These are phyloP conservation scores for Lepidothrix coronata DNA, from an alignment of 2,113 vertebrate species.

Conservation along the genomic window DNA sequence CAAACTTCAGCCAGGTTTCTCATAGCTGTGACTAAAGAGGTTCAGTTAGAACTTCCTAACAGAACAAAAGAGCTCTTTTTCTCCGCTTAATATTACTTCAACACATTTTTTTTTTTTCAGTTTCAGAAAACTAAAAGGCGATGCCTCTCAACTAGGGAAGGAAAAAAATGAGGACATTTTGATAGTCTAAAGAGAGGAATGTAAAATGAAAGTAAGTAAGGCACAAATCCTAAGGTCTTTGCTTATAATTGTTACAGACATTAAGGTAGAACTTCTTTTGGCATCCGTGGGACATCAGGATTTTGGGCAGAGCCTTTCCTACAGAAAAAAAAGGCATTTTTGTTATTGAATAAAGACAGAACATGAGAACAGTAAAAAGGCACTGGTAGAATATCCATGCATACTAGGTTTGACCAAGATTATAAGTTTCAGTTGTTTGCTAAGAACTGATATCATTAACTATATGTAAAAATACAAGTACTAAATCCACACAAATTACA, in stretches of 20 bases:
- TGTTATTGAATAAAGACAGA: not conserved
- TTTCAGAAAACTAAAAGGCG: not conserved
- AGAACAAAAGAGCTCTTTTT: slow-evolving; percentile 32
- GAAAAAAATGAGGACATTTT: not conserved
- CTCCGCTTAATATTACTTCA: not conserved
- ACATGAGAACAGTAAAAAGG: not conserved
- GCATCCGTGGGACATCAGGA: not conserved
- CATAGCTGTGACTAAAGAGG: not conserved
- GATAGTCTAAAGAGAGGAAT: not conserved
- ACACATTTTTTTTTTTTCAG: not conserved
- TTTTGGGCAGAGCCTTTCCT: not conserved
- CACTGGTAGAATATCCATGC: not conserved
- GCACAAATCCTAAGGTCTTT: not conserved
- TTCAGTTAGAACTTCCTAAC: not conserved
- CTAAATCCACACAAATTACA: not conserved
- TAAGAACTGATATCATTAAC: not conserved
- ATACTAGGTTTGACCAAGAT: not conserved
- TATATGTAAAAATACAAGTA: not conserved
- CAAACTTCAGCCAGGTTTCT: slow-evolving; percentile 34
- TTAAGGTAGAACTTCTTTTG: not conserved
- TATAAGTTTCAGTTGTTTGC: not conserved
- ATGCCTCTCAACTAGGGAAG: not conserved
- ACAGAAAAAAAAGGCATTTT: not conserved
- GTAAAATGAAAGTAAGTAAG: not conserved
- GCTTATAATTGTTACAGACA: not conserved